Percentiles rank a stretch among this genome's conserved stretches.
Evolutionary conservation across 64 coral and sea anemone genomes (phyloP).

Genomic region (Stichodactyla mertensii): DNA sequence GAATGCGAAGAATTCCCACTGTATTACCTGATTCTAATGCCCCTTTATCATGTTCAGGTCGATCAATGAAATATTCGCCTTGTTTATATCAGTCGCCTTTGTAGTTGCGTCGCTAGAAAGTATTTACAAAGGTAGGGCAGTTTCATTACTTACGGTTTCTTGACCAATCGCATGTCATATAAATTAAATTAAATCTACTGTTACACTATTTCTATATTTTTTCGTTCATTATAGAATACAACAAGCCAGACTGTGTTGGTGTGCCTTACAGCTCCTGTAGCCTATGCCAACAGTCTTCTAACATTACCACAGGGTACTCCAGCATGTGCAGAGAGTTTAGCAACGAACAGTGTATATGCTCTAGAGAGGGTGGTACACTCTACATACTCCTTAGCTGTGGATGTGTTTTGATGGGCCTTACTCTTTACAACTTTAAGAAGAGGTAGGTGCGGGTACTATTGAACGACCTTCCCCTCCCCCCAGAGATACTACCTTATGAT

Average conservation of each 20-base stretch:
- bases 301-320: background rate
- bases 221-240: background rate
- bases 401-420: conserved; percentile 64
- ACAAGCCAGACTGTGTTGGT: conserved; percentile 6
- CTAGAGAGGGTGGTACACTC: conserved; percentile 63
- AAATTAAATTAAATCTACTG: background rate
- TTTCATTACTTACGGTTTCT: background rate
- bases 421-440: conserved; percentile 83
- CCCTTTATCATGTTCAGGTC: conserved; percentile 38
- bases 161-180: background rate
- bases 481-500: too few relatives aligned
- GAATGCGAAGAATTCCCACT: background rate
- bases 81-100: conserved; percentile 86
- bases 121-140: conserved; percentile 57
- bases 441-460: conserved; percentile 35
- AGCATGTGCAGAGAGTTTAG: background rate
- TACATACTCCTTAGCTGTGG: conserved; percentile 68
- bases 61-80: conserved; percentile 85
- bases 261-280: conserved; percentile 7
- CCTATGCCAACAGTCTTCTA: background rate
- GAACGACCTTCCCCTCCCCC: too few relatives aligned
- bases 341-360: conserved; percentile 33
- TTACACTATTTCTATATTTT: background rate
- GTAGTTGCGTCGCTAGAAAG: conserved; percentile 64
- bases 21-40: background rate